Evolutionary conservation across 2,113 vertebrate genomes (phyloP), one percentile per base, ranked within the genome.

Genomic region (Oreamnos americanus): DNA sequence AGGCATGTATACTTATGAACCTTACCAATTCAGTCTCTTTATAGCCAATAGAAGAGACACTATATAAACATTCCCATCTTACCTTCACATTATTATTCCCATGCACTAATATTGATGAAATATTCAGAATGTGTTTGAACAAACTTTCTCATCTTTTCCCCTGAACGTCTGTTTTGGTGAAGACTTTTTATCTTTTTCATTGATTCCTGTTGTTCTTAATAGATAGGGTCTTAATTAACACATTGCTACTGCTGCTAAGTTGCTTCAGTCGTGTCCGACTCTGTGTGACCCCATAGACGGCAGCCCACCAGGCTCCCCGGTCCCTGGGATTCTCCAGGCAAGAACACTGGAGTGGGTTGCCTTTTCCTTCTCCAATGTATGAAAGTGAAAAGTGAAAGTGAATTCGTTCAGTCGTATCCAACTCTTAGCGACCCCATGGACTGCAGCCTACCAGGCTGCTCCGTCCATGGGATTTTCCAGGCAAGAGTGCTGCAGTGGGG

Each of bases 371-470:
- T 67, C 62, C 62, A 64, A 9, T 58, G 57, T 0, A 26, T 26
- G 57, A 26, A 58, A 58, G 25, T 26, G 57, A 58, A 58, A 58
- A 58, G 57, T 58, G 57, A 58, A 58, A 58, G 57, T 58, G 57
- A 58, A 58, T 2, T 58, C 2, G 0, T 2, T 67, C 33, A 67
- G 64, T 67, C 0, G 1, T 2, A 2, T 67, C 17, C 0, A 0
- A 19, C 64, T 36, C 33, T 67, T 4, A 21, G 64, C 4, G 16
- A 67, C 64, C 33, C 62, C 16, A 67, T 67, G 8, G 62, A 67
- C 16, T 2, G 62, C 62, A n/a, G 33, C 33, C 62, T 0, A 67
- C 33, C 33, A 67, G 64, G 64, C 64, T n/a, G 2, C 64, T 19
- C 64, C 7, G 0, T n/a, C 33, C 64, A 19, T 67, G 17, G 64